Base-by-base conservation (phyloP, 2,888 invertebrate genomes). In the Pseudococcus longispinus region DNA sequence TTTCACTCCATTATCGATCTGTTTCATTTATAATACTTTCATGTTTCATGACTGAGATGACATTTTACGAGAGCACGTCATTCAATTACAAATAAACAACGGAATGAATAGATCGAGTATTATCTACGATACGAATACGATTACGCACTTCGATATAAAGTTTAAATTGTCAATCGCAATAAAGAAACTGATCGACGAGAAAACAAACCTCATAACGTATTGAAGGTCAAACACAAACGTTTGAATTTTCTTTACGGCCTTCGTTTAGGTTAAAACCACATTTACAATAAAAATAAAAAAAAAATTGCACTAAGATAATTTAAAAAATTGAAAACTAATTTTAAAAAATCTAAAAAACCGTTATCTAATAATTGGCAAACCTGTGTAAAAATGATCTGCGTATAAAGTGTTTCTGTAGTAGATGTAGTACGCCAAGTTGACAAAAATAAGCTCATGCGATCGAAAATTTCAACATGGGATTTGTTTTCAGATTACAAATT, bases 281-380 rank as follows among this genome's bases (percentile, higher is more conserved):
- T 23, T 60, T 23, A 60, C 9, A 23, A 11, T 23, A 37, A 9
- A 60, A 51, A 60, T 2, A 23, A 11, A 11, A 37, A 9, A 60
- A 51, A 60, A 60, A 23, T 60, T 23, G 23, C 60, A 60, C 23
- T 60, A 60, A 20, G 51, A n/a, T 51, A 51, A 6, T 51, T n/a
- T 26, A 74, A 32, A 32, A 74, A 37, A 74, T 6, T 70, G 15
- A 74, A 20, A 20, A n/a, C 15, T 32, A 77, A 74, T 15, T 26
- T 26, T 9, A 46, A 82, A 82, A 82, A 46, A 46, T 23, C n/a
- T 9, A 46, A 60, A n/a, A 37, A 51, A 84, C 20, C 32, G 23
- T 23, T 26, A 55, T 29, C 51, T 20, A 84, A 83, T 55, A 51
- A 84, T 60, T 84, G 32, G 37, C 84, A 55, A 84, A 84, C 84